Conservation (phyloP, 2,888 invertebrate species). For the Machimus rusticus region DNA sequence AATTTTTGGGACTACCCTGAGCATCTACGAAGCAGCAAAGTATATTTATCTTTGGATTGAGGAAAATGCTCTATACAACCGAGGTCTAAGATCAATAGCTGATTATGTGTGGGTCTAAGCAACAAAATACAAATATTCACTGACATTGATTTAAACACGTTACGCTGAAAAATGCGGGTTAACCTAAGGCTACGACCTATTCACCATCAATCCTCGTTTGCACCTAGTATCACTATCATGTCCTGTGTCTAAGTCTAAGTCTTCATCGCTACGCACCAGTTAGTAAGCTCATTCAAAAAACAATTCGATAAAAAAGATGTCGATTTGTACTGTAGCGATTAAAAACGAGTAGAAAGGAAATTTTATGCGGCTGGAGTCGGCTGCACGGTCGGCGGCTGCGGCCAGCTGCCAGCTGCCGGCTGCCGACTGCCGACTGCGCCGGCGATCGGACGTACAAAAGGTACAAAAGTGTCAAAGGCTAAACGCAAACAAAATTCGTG, state of each 20-base stretch:
- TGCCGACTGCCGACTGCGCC: neutral
- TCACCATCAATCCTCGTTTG: constrained; percentile 36
- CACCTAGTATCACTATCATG: constrained; percentile 30
- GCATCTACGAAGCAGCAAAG: neutral
- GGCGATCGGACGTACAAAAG: neutral
- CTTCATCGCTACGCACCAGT: neutral
- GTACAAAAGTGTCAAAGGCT: constrained; percentile 18
- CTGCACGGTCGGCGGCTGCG: neutral
- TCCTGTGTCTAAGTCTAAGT: neutral
- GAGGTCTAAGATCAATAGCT: neutral
- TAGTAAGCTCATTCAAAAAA: constrained; percentile 9
- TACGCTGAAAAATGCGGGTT: neutral
- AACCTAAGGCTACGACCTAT: constrained; percentile 9
- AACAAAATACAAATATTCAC: neutral
- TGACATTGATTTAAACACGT: neutral
- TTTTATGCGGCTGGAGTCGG: neutral
- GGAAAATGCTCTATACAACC: neutral
- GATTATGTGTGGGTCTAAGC: neutral
- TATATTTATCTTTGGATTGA: neutral
- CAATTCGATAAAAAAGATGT: constrained; percentile 9
- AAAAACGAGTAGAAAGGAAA: neutral
- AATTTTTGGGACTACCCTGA: neutral
- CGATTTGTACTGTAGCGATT: constrained; percentile 20
- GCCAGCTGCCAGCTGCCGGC: no score
- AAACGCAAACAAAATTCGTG: constrained; percentile 7